Evolutionary conservation across 2,888 invertebrate genomes (phyloP).

Genomic region (Isoperla grammatica): DNA sequence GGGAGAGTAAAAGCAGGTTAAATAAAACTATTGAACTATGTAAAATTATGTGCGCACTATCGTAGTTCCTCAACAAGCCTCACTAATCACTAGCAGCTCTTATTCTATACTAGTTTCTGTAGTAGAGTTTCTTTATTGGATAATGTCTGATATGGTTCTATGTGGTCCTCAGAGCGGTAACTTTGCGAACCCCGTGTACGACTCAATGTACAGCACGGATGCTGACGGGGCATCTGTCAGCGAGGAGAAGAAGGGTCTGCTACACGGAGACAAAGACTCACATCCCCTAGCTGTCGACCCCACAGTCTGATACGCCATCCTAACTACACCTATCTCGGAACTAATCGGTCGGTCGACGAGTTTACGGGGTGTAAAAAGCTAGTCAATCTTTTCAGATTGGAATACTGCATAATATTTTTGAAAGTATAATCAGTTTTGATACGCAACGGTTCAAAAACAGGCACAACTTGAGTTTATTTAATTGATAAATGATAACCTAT

Average conservation of each 20-base stretch:
- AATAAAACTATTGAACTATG: no score
- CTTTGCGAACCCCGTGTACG: conserved; percentile 83
- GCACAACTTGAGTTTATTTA: not conserved
- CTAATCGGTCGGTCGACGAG: not conserved
- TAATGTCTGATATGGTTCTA: not conserved
- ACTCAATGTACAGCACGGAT: conserved; percentile 60
- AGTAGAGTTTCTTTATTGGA: not conserved
- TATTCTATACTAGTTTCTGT: no score
- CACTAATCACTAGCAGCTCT: no score
- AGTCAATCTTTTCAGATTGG: not conserved
- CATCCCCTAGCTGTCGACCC: conserved; percentile 13
- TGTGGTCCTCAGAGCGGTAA: conserved; percentile 55
- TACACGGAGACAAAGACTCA: conserved; percentile 34
- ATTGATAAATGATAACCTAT: no score
- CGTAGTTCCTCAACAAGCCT: no score
- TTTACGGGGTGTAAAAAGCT: not conserved
- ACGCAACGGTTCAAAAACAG: not conserved
- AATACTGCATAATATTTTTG: not conserved
- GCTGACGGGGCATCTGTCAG: conserved; percentile 41
- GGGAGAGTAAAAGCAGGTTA: no score
- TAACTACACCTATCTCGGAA: not conserved
- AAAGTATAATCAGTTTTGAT: not conserved
- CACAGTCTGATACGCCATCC: not conserved
- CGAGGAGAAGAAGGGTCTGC: conserved; percentile 43
- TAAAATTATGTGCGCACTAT: no score